Percentiles rank a stretch among this genome's conserved stretches.
Conservation (phyloP, 2,888 invertebrate species). For the Orthonychiurus folsomi region DNA sequence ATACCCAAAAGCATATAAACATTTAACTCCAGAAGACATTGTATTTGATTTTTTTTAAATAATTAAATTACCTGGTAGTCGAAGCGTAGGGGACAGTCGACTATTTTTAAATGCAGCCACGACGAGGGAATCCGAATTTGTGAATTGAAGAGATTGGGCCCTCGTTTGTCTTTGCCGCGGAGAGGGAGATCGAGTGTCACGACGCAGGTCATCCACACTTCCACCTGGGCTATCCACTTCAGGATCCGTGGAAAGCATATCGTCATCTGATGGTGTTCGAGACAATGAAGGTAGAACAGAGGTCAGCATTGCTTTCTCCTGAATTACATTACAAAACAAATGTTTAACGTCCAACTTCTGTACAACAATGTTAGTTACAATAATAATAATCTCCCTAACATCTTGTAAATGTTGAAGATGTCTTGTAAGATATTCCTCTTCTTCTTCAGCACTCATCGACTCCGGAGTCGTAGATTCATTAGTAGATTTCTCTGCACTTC, state of each 20-base stretch:
- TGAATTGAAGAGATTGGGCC: conserved; percentile 34
- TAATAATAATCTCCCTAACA: conserved; percentile 22
- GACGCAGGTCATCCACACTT: conserved; percentile 49
- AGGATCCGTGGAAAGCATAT: conserved; percentile 58
- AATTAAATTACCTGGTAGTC: conserved; percentile 16
- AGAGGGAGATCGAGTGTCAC: conserved; percentile 25
- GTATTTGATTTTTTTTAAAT: neutral
- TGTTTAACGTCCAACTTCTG: neutral
- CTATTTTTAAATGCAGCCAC: conserved; percentile 17
- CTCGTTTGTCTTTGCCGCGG: conserved; percentile 29
- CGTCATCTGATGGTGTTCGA: conserved; percentile 78
- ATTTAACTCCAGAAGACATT: neutral
- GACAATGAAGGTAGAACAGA: conserved; percentile 69
- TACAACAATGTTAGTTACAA: neutral
- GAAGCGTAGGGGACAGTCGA: conserved; percentile 21
- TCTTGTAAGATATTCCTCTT: conserved; percentile 37
- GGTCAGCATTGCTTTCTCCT: conserved; percentile 71
- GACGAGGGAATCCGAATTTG: conserved; percentile 29
- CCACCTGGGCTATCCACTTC: conserved; percentile 62
- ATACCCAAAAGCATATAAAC: conserved; percentile 10
- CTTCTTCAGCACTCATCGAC: conserved; percentile 39
- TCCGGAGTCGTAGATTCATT: conserved; percentile 32
- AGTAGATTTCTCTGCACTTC: conserved; percentile 26
- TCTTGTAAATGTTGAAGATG: conserved; percentile 36
- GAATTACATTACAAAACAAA: conserved; percentile 43